Base-by-base conservation (phyloP, 2,113 vertebrate genomes). In the Hippocampus guttulatus region DNA sequence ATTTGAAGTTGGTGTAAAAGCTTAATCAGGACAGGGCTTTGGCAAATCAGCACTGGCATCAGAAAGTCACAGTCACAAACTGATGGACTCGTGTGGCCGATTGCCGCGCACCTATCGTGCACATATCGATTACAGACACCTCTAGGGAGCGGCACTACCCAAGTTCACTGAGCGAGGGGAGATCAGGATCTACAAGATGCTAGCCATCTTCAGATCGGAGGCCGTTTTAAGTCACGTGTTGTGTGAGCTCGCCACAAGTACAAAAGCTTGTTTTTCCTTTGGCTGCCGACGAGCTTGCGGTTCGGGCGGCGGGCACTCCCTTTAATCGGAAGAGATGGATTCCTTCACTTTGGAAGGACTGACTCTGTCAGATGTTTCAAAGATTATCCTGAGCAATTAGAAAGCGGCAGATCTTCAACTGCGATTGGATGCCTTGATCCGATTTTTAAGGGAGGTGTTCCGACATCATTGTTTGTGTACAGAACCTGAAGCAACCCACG, bases 151-250 rank as follows among this genome's bases (percentile, higher is more conserved):
- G 62, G 25, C 55, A 75, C 60, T 84, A 80, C 76, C 84, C 68
- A 80, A 89, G 86, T 85, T 84, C 82, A 87, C 85, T 82, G 81
- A 75, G 75, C 82, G 74, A 84, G 68, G 58, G 68, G 57, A 69
- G 68, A 76, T 15, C 73, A 71, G 77, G 67, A 84, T 71, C 27
- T 80, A 76, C 73, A 21, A 41, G 63, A 57, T 33, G 78, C 71
- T 58, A 5, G 47, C 63, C 61, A 40, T 21, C 38, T 64, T 64
- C 21, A 43, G 21, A 43, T 23, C 23, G 62, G 52, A 71, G 68
- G 40, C 78, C 75, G 64, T 82, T 85, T 78, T 75, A 64, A 40
- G 61, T 41, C 3, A 78, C 72, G 79, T 62, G 64, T 57, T 65
- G 69, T 33, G 2, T 3, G 1, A 20, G 72, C 33, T 49, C 68